Evolutionary conservation across 2,797 vertebrate species (phyloP), one percentile per base, ranked within the genome.

Genomic region (Antennarius maculatus): DNA sequence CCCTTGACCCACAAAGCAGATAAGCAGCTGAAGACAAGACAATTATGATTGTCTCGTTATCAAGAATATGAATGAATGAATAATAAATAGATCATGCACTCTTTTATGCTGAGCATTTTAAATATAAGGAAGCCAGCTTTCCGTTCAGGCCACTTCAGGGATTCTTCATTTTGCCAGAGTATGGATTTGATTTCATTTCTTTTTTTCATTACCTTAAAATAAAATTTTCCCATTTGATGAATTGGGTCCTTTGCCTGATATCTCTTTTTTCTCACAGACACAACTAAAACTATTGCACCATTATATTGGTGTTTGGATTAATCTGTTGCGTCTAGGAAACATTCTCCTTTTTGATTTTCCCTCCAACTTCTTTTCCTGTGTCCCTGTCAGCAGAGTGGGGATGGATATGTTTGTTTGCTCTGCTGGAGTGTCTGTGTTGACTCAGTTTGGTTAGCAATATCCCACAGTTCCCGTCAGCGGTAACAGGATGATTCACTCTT

Each of bases 401-500:
- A 80, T 61, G 45, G 68, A 74, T 77, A 51, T 76, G 63, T 79
- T 74, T 81, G 61, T 79, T 77, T 81, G 14, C 79, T 73, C 77
- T 74, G 77, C 74, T 78, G 78, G 74, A 74, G 77, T 51, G 72
- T 76, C 64, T 56, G 37, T 81, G 67, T 68, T 66, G 55, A 64
- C 50, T 53, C 43, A 49, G 73, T 55, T 64, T 54, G 61, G 67
- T 76, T 72, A 72, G 17, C 55, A 65, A 46, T 75, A 69, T 78
- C 74, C 79, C 65, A 71, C 79, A 47, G 85, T 67, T 80, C 52
- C 71, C 75, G 61, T 79, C 58, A 80, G 61, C 65, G 45, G 48
- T 76, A 81, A 49, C 82, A 77, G 69, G 67, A 80, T 54, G 71
- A 70, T 81, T 70, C 76, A 62, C 63, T 65, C 58, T 60, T 74